Evolutionary conservation across 2,888 invertebrate genomes (phyloP).

Genomic region (Plebejus anna): DNA sequence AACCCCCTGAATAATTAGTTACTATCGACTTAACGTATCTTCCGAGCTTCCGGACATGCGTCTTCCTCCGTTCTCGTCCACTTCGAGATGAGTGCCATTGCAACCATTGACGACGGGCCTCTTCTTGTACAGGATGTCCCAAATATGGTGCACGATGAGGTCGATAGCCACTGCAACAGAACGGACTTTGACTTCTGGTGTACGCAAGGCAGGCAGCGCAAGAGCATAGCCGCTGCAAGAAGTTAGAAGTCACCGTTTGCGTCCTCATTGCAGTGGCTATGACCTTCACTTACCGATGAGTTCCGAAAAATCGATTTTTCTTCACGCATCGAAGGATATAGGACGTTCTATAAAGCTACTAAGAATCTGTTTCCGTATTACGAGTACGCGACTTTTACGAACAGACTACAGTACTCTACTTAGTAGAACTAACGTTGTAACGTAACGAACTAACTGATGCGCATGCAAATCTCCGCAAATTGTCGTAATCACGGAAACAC

Average conservation of each 20-base stretch:
- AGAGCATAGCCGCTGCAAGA: slow-evolving; percentile 80
- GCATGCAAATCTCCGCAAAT: too few species aligned
- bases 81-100: slow-evolving; percentile 58
- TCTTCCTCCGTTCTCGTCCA: slow-evolving; percentile 57
- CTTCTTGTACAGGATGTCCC: slow-evolving; percentile 91
- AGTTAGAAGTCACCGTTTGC: slow-evolving; percentile 41
- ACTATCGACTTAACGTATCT: slow-evolving; percentile 76
- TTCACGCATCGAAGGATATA: background rate
- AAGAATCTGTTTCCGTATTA: background rate
- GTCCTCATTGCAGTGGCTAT: slow-evolving; percentile 76
- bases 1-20: slow-evolving; percentile 31
- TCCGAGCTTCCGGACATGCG: slow-evolving; percentile 71
- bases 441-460: too few species aligned
- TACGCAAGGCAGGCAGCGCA: slow-evolving; percentile 61
- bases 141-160: slow-evolving; percentile 99
- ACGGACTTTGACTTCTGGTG: slow-evolving; percentile 56
- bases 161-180: slow-evolving; percentile 98
- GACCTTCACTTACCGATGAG: slow-evolving; percentile 59
- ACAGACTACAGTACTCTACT: too few species aligned
- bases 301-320: background rate
- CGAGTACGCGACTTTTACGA: too few species aligned
- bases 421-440: too few species aligned
- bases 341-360: background rate
- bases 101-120: slow-evolving; percentile 60
- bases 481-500: too few species aligned